phyloP scores from a whole-genome alignment of 2,113 vertebrate species.

The Condylura cristata region DNA sequence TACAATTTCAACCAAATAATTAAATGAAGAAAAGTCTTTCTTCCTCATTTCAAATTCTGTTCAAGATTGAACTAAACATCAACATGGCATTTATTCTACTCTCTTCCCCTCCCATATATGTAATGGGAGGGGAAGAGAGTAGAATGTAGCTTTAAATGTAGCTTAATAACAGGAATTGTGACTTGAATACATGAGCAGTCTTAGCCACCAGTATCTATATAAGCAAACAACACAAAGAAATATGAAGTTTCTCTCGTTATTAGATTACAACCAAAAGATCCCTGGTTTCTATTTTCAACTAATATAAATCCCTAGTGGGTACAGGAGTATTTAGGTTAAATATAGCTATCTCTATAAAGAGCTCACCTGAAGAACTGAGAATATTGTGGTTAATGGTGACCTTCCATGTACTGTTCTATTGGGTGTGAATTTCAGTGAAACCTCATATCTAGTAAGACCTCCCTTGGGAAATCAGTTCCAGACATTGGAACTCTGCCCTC shows the following conservation, averaged over 20 bases:
- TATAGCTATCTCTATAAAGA: slow-evolving; percentile 51
- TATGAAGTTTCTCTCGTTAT: slow-evolving; percentile 49
- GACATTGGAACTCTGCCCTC: slow-evolving; percentile 43
- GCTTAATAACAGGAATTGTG: not conserved
- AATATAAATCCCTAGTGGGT: not conserved
- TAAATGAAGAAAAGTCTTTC: not conserved
- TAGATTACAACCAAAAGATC: slow-evolving; percentile 40
- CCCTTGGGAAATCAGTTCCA: slow-evolving; percentile 72
- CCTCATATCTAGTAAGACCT: slow-evolving; percentile 58
- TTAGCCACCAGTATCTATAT: not conserved
- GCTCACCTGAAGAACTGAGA: slow-evolving; percentile 65
- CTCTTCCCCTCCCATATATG: not conserved
- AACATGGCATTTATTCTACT: not conserved
- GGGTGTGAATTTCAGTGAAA: slow-evolving; percentile 62
- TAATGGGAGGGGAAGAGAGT: no score
- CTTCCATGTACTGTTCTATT: slow-evolving; percentile 26
- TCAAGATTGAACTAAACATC: not conserved
- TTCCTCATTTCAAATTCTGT: not conserved
- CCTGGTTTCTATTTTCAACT: slow-evolving; percentile 59
- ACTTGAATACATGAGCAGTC: not conserved
- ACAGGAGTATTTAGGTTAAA: slow-evolving; percentile 62
- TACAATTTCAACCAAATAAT: not conserved
- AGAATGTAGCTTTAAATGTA: not conserved
- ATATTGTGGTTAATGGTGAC: slow-evolving; percentile 54
- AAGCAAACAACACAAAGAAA: slow-evolving; percentile 20